phyloP scores from a whole-genome alignment of 2,888 invertebrate genomes.

The Eudasyphora cyanicolor region DNA sequence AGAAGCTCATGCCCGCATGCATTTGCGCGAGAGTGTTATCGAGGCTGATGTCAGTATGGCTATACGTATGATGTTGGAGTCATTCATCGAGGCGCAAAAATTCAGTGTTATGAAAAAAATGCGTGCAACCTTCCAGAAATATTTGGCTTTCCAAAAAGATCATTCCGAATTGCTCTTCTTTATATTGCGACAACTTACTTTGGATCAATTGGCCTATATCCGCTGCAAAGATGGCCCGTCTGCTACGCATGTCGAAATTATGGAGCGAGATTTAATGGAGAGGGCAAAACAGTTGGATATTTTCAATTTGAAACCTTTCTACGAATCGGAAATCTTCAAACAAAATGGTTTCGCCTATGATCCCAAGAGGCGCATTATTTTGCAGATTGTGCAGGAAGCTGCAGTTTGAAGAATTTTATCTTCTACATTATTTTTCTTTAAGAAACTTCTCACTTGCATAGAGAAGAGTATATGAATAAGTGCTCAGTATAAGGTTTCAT shows the following conservation, averaged over 20 bases:
- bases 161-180: conserved; percentile 97
- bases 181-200: conserved; percentile 93
- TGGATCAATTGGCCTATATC: conserved; percentile 94
- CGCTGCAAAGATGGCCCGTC: conserved; percentile 85
- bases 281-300: conserved; percentile 96
- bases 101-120: conserved; percentile 98
- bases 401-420: conserved; percentile 71
- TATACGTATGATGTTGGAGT: conserved; percentile 97
- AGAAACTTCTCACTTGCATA: background rate
- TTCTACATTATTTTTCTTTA: conserved; percentile 25
- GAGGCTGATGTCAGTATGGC: conserved; percentile 99
- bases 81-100: conserved; percentile 99
- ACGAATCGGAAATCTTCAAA: conserved; percentile 93
- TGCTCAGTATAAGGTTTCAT: conserved; percentile 36
- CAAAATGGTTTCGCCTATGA: conserved; percentile 94
- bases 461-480: background rate
- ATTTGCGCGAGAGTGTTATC: conserved; percentile 92
- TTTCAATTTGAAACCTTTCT: conserved; percentile 93
- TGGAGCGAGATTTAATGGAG: conserved; percentile 91
- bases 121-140: conserved; percentile 94
- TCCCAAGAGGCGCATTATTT: conserved; percentile 89
- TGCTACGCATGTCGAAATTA: conserved; percentile 89
- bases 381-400: conserved; percentile 88
- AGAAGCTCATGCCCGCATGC: conserved; percentile 98
- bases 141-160: conserved; percentile 95